Base-by-base conservation (phyloP, 2,797 vertebrate species). In the Bovichtus variegatus region DNA sequence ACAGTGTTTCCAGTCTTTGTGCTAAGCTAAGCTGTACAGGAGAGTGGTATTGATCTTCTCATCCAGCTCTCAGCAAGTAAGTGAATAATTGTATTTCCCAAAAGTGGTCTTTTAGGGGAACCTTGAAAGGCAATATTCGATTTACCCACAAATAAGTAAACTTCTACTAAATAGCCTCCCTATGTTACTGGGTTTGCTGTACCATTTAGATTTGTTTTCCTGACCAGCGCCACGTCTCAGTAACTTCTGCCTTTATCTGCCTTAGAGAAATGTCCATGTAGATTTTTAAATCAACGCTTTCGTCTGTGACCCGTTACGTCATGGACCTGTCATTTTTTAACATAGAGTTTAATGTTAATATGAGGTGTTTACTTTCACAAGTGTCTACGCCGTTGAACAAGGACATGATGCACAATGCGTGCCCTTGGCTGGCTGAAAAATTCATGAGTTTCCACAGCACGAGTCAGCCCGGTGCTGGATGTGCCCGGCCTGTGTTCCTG, bases 371-470 rank as follows among this genome's bases (percentile, higher is more conserved):
- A 66, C 66, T 64, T 65, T 70, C 16, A n/a, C 31, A 15, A 54
- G 46, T 38, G 46, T 60, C 58, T 27, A 10, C 23, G 6, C 25
- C 3, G 34, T 34, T 19, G n/a, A 50, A 76, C 63, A 50, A 66
- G 53, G 55, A 44, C 58, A 62, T 54, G 34, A 78, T 64, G 74
- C 71, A 58, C 67, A 77, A 58, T 63, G 67, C 47, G 23, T 74
- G 76, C 57, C 80, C 47, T 68, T 38, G 58, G 53, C 76, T 36
- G 61, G 46, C 23, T 89, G 76, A 89, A 89, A 87, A 78, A 90
- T 84, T 78, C 60, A 91, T 80, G 86, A 80, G 76, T 90, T 76
- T 88, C 85, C 73, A 76, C 72, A n/a, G 70, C 69, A 70, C 29
- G 29, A 62, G 81, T 82, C 72, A 58, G 57, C 15, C 76, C 63